Percentiles rank a stretch among this genome's conserved stretches.
Evolutionary conservation across 2,888 invertebrate genomes (phyloP).

Genomic region (Phortica magna): DNA sequence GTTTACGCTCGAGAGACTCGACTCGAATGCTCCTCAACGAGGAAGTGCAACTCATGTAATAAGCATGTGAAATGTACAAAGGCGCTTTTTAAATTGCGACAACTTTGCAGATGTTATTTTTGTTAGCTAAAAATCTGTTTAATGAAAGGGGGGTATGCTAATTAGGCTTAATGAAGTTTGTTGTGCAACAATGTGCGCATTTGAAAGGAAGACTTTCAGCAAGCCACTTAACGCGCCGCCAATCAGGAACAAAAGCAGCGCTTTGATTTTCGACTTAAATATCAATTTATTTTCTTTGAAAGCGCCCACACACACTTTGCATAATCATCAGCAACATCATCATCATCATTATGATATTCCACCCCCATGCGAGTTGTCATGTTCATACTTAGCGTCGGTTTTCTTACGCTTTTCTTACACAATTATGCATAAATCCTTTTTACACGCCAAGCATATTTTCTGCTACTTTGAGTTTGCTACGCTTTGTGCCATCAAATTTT

Average conservation of each 20-base stretch:
- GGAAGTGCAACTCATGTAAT: too few species aligned
- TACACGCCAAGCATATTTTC: conserved; percentile 71
- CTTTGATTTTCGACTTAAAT: conserved; percentile 27
- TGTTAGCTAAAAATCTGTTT: background rate
- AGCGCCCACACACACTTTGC: conserved; percentile 1
- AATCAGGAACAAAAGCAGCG: too few species aligned
- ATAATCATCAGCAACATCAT: background rate
- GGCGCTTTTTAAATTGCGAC: conserved; percentile 1
- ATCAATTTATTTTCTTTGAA: conserved; percentile 9
- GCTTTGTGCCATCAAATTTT: conserved; percentile 64
- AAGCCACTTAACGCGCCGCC: background rate
- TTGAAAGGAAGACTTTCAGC: conserved; percentile 31
- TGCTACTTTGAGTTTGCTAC: conserved; percentile 56
- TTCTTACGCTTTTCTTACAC: conserved; percentile 68
- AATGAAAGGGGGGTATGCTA: background rate
- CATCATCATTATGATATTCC: conserved; percentile 8
- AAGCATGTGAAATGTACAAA: background rate
- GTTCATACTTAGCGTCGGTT: conserved; percentile 1
- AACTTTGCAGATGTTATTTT: conserved; percentile 16
- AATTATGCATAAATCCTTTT: conserved; percentile 73
- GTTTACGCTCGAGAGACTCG: conserved; percentile 50
- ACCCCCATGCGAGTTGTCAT: background rate
- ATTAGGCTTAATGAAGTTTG: background rate
- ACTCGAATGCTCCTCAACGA: too few species aligned
- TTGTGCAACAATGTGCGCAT: background rate